Conservation (phyloP, 2,888 invertebrate species). For the Heliconius charithonia region DNA sequence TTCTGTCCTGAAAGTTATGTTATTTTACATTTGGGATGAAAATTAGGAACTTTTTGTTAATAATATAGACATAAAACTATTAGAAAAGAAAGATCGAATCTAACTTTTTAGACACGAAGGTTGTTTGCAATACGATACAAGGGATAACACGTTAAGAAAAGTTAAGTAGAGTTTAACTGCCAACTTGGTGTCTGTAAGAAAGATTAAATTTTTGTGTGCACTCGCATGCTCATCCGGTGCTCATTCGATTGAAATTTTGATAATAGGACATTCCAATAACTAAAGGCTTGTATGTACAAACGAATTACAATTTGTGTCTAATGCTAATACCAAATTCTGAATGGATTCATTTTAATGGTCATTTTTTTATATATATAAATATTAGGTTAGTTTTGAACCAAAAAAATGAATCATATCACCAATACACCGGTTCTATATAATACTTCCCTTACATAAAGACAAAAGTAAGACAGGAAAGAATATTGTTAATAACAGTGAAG, state of each 20-base stretch:
- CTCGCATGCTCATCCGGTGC: conserved; percentile 79
- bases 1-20: conserved; percentile 17
- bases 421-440: conserved; percentile 44
- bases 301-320: conserved; percentile 55
- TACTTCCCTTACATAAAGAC: conserved; percentile 44
- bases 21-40: not conserved
- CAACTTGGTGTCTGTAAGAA: conserved; percentile 17
- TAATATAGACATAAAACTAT: conserved; percentile 9
- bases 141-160: conserved; percentile 26
- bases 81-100: conserved; percentile 12
- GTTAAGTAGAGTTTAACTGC: conserved; percentile 6
- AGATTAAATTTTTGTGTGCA: conserved; percentile 55
- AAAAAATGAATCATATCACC: conserved; percentile 49
- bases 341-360: conserved; percentile 38
- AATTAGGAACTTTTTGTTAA: not conserved
- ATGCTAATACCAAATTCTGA: conserved; percentile 30
- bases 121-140: conserved; percentile 23
- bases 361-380: not conserved
- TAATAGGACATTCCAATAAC: conserved; percentile 46
- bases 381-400: conserved; percentile 42
- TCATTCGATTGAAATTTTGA: conserved; percentile 45
- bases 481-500: conserved; percentile 41
- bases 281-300: conserved; percentile 59
- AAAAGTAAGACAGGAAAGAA: conserved; percentile 41
- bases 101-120: conserved; percentile 25